A percentile compares a stretch with the other conserved stretches of the same genome.
Conservation (phyloP, 2,113 vertebrate genomes). For the Illadopsis cleaveri region DNA sequence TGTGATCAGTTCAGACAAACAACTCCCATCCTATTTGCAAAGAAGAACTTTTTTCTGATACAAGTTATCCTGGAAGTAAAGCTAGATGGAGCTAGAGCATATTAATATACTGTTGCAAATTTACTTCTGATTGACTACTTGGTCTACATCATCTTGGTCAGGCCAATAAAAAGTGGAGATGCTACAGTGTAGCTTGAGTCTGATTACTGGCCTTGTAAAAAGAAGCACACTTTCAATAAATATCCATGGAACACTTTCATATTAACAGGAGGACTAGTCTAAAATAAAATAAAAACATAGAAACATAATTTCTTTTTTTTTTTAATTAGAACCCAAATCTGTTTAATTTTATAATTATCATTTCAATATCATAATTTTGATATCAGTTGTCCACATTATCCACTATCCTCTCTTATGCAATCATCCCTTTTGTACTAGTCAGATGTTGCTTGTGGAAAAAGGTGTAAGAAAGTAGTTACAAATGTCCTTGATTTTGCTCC, state of each 20-base stretch:
- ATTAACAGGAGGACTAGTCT: neutral
- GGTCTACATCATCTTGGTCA: neutral
- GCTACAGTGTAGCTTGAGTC: neutral
- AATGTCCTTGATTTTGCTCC: neutral
- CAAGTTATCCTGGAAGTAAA: slow-evolving; percentile 38
- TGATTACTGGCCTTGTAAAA: neutral
- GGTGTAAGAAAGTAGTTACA: neutral
- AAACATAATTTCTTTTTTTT: neutral
- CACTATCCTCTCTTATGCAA: neutral
- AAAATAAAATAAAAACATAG: neutral
- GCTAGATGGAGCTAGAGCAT: slow-evolving; percentile 76
- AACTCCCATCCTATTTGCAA: neutral
- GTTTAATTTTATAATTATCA: neutral
- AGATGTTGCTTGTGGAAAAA: neutral
- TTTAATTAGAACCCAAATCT: neutral
- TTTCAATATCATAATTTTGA: neutral
- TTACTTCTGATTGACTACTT: neutral
- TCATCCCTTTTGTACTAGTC: neutral
- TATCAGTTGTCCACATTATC: neutral
- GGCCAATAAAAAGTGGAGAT: neutral
- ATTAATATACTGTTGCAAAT: neutral
- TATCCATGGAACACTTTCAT: neutral
- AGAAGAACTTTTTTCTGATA: neutral
- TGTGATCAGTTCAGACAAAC: neutral
- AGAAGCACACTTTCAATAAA: neutral